Conservation (phyloP, 1,140 invertebrate species). For the Philopotamus ludificatus region DNA sequence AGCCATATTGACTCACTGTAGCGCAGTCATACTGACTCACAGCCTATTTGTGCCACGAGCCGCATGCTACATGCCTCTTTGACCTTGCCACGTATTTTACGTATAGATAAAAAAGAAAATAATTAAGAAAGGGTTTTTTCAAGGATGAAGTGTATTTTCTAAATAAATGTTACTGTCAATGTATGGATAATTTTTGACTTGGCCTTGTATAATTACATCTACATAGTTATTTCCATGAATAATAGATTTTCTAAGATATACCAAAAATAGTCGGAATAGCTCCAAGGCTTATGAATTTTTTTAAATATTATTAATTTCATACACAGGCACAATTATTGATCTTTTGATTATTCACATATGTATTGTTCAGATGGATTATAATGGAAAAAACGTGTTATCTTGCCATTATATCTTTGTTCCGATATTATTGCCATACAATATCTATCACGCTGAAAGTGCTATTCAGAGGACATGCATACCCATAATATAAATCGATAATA, state of each 20-base stretch:
- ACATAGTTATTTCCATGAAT: not conserved
- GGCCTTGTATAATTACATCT: no score
- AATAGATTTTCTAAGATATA: not conserved
- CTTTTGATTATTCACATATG: not conserved
- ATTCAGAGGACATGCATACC: not conserved
- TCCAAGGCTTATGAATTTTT: not conserved
- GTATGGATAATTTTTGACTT: no score
- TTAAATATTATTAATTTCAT: not conserved
- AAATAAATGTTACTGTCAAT: no score
- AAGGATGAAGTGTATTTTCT: no score
- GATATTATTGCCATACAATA: not conserved
- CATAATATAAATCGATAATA: not conserved
- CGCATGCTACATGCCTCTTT: no score
- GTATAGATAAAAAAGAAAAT: no score
- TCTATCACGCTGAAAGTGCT: not conserved
- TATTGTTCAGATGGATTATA: not conserved
- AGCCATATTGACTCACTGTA: no score
- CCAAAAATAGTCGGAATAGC: not conserved
- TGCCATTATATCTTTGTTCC: not conserved
- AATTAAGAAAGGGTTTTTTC: no score
- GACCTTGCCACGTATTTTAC: no score
- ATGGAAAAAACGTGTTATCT: constrained; percentile 8
- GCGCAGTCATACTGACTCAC: no score
- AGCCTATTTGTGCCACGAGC: no score
- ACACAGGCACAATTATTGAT: not conserved